Base-by-base conservation (phyloP, 2,113 vertebrate genomes). In the Callopanchax toddi region DNA sequence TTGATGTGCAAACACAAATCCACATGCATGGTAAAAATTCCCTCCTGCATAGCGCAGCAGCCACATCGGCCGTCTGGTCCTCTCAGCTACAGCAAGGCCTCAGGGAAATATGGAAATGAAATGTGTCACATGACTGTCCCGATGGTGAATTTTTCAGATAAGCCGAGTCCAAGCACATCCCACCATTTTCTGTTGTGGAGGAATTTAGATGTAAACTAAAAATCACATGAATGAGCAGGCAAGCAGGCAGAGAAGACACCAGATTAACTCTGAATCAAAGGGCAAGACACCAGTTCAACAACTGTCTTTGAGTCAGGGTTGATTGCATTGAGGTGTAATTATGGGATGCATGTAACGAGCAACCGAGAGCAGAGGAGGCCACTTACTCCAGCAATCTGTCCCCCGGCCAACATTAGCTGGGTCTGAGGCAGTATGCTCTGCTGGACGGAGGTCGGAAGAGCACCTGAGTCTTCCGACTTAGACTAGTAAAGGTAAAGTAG, bases 351-450 rank as follows among this genome's bases (percentile, higher is more conserved):
- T 52, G 66, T 55, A 61, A 70, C 3, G 20, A 60, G 43, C 26
- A 36, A 82, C 60, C 64, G 44, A 72, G 66, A 54, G 53, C 62
- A 81, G 54, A 13, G 57, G 81, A 68, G 80, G 16, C 64, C 82
- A 94, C 96, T 96, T 94, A 98, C 95, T 94, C 97, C 96, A 65
- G 95, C 95, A 92, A 98, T 95, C 92, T 97, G 96, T 91, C 96
- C 96, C 90, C 96, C 95, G 59, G 95, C 94, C 93, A 99, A 93
- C 96, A 97, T 97, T 66, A 98, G 94, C 93, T 96, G 96, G 65
- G 96, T 95, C 91, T 96, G 96, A 88, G 95, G 95, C 89, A 96
- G 92, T 84, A 92, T 92, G 40, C 93, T 93, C 93, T 97, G 95
- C 94, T 96, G 95, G 93, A 91, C 92, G 86, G 94, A 94, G 89